A percentile compares a stretch with the other conserved stretches of the same genome.
Conservation (phyloP, 2,888 invertebrate genomes). For the Nephrocerus scutellatus region DNA sequence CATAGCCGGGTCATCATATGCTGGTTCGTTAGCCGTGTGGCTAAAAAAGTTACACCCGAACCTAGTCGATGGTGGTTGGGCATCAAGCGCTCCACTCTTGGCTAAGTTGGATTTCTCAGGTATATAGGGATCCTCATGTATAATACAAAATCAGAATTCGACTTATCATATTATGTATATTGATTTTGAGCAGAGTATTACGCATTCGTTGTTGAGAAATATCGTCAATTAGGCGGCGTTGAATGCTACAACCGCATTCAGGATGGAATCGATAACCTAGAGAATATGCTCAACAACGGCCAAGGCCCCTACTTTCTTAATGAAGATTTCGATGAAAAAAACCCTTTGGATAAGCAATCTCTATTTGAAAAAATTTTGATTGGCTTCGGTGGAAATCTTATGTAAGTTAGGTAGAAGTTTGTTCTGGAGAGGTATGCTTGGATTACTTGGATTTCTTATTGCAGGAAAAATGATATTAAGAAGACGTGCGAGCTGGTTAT, state of each 20-base stretch:
- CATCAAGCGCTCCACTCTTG: conserved; percentile 61
- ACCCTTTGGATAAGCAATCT: too few relatives aligned
- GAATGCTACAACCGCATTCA: conserved; percentile 39
- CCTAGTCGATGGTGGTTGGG: conserved; percentile 54
- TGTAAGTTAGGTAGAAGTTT: too few relatives aligned
- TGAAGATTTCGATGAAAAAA: too few relatives aligned
- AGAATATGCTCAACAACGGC: conserved; percentile 28
- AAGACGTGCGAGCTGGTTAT: too few relatives aligned
- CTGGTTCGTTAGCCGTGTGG: conserved; percentile 63
- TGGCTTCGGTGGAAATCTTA: too few relatives aligned
- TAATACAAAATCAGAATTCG: too few relatives aligned
- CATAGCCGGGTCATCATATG: conserved; percentile 61
- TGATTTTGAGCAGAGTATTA: conserved; percentile 28
- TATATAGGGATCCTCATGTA: too few relatives aligned
- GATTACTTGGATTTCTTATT: too few relatives aligned
- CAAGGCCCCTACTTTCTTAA: conserved; percentile 20
- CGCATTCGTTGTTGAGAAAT: conserved; percentile 30
- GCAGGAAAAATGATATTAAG: too few relatives aligned
- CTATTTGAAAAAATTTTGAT: too few relatives aligned
- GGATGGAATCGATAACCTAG: conserved; percentile 38
- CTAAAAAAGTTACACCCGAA: conserved; percentile 60
- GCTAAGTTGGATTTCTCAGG: conserved; percentile 56
- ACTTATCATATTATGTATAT: too few relatives aligned
- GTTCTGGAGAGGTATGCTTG: too few relatives aligned
- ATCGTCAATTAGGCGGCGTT: conserved; percentile 33